phyloP scores from a whole-genome alignment of 2,888 invertebrate species.

The Stomorhina lunata region DNA sequence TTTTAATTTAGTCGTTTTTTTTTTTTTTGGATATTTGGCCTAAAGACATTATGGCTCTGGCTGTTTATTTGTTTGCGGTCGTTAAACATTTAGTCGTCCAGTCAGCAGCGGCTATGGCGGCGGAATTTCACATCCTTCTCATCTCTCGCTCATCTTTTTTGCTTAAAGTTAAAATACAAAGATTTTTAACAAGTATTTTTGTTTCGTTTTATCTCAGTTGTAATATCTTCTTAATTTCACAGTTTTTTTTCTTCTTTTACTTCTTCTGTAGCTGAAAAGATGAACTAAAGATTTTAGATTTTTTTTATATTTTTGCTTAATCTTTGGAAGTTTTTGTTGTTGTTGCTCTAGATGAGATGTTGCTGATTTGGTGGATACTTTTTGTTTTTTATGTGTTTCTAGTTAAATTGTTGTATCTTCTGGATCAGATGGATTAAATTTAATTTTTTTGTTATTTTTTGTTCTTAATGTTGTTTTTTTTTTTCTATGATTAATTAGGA shows the following conservation, averaged over 20 bases:
- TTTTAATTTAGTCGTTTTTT: background rate
- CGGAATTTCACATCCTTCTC: slow-evolving; percentile 33
- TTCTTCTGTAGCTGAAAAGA: too few species aligned
- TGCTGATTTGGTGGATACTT: slow-evolving; percentile 39
- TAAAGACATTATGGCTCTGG: slow-evolving; percentile 50
- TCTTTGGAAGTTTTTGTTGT: slow-evolving; percentile 41
- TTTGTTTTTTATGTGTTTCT: slow-evolving; percentile 40
- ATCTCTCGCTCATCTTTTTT: slow-evolving; percentile 20
- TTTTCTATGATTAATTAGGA: slow-evolving; percentile 63
- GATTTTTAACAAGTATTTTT: slow-evolving; percentile 62
- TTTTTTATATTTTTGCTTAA: slow-evolving; percentile 32
- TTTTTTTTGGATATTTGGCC: slow-evolving; percentile 15
- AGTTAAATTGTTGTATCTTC: slow-evolving; percentile 67
- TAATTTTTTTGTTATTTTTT: slow-evolving; percentile 54
- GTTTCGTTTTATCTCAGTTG: slow-evolving; percentile 60
- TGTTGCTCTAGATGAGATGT: slow-evolving; percentile 40
- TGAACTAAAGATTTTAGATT: slow-evolving; percentile 24
- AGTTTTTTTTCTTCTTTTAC: slow-evolving; percentile 49
- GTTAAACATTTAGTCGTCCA: slow-evolving; percentile 19
- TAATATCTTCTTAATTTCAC: slow-evolving; percentile 65
- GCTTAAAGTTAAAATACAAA: slow-evolving; percentile 29
- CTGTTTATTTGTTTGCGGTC: slow-evolving; percentile 31
- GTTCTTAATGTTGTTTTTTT: slow-evolving; percentile 53
- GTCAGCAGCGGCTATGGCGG: slow-evolving; percentile 25
- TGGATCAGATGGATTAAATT: slow-evolving; percentile 67